phyloP scores from a whole-genome alignment of 2,797 vertebrate species.

The Gymnocypris eckloni region DNA sequence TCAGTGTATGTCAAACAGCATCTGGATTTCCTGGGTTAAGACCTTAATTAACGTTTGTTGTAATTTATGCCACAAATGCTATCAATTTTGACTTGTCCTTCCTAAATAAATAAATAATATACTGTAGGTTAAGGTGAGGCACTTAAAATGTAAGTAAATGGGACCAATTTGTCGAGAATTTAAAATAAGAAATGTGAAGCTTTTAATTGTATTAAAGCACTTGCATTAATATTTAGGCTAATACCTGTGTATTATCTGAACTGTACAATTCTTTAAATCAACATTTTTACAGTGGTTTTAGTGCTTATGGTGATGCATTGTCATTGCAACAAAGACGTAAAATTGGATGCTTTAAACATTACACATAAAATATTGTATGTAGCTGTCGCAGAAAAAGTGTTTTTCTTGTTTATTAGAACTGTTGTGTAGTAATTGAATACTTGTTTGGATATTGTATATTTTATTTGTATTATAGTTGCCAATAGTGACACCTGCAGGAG shows the following conservation, averaged over 20 bases:
- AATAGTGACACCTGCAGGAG: too few relatives aligned
- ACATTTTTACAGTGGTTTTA: neutral
- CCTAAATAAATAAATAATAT: neutral
- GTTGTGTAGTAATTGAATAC: too few relatives aligned
- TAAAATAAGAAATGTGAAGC: neutral
- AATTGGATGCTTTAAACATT: constrained; percentile 7
- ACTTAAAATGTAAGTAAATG: neutral
- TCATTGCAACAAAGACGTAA: neutral
- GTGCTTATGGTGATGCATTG: neutral
- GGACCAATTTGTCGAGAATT: neutral
- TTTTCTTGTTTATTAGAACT: too few relatives aligned
- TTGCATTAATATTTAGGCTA: neutral
- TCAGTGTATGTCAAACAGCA: neutral
- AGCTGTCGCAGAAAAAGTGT: too few relatives aligned
- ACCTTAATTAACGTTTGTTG: neutral
- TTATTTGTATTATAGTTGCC: too few relatives aligned
- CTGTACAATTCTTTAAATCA: too few relatives aligned
- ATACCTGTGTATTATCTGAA: neutral
- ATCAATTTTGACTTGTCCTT: neutral
- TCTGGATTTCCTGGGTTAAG: neutral
- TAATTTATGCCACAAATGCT: neutral
- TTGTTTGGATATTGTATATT: too few relatives aligned
- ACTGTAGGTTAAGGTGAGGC: neutral
- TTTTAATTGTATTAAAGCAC: neutral
- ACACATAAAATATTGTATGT: neutral